phyloP scores from a whole-genome alignment of 2,113 vertebrate species.

The Anolis sagrei region DNA sequence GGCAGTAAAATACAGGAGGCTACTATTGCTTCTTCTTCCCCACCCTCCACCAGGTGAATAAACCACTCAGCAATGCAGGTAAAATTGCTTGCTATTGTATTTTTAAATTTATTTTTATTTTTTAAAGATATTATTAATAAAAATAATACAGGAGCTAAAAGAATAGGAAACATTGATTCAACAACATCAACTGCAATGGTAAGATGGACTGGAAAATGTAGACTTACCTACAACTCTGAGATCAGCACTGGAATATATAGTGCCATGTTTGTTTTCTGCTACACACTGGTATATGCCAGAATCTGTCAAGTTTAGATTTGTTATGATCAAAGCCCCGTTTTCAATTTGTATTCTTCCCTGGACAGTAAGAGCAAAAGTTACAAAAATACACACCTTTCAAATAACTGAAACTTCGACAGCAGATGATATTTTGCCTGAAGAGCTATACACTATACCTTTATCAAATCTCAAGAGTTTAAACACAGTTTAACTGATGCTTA shows the following conservation, averaged over 20 bases:
- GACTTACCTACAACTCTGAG: conserved; percentile 93
- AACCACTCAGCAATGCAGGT: conserved; percentile 20
- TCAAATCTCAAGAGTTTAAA: conserved; percentile 25
- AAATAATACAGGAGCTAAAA: not conserved
- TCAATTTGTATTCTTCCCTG: conserved; percentile 92
- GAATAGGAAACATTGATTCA: not conserved
- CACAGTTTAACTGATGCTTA: not conserved
- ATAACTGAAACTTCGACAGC: conserved; percentile 21
- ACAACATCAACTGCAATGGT: not conserved
- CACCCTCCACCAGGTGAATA: conserved; percentile 22
- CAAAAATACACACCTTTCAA: conserved; percentile 24
- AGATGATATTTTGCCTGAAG: not conserved
- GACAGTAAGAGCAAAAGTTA: conserved; percentile 75
- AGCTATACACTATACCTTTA: not conserved
- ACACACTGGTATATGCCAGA: conserved; percentile 96
- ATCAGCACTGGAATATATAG: conserved; percentile 89
- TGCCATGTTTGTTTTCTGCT: conserved; percentile 96
- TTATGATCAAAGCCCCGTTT: conserved; percentile 91
- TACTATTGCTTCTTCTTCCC: not conserved
- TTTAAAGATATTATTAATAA: not conserved
- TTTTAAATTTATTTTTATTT: not conserved
- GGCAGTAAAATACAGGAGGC: conserved; percentile 6
- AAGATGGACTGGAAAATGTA: conserved; percentile 19
- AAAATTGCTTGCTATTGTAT: conserved; percentile 22
- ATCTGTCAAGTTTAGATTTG: conserved; percentile 88